Conservation (phyloP, 2,797 vertebrate species). For the Apogon talboti region DNA sequence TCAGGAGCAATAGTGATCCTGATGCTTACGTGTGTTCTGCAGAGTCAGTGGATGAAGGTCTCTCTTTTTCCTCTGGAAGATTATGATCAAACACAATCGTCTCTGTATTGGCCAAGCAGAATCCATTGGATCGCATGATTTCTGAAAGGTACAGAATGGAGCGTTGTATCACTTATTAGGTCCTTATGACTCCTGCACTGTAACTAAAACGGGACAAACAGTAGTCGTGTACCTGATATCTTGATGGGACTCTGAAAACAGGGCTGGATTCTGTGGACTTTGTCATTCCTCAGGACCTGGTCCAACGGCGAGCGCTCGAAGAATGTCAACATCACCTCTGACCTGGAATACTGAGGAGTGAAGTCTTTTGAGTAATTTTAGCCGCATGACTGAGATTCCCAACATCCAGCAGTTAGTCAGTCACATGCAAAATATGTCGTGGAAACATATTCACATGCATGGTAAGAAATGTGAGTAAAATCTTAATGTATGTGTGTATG, state of each 20-base stretch:
- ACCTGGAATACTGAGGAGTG: conserved; percentile 90
- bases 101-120: conserved; percentile 97
- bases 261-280: conserved; percentile 94
- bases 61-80: conserved; percentile 90
- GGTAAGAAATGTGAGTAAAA: neutral
- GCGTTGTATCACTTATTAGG: neutral
- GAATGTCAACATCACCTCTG: conserved; percentile 97
- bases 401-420: neutral
- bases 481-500: too few relatives aligned
- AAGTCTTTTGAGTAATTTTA: neutral
- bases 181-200: neutral
- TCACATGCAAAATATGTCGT: neutral
- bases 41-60: conserved; percentile 89
- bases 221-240: conserved; percentile 88
- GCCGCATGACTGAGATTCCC: neutral
- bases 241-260: conserved; percentile 94
- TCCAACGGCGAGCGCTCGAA: conserved; percentile 97
- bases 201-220: neutral
- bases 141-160: conserved; percentile 81
- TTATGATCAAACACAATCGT: conserved; percentile 95
- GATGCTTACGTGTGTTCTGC: conserved; percentile 89
- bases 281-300: conserved; percentile 95
- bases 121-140: conserved; percentile 98
- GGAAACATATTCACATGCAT: neutral
- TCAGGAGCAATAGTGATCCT: neutral